Evolutionary conservation across 1,140 invertebrate species (phyloP).

Genomic region (Penaeus japonicus): DNA sequence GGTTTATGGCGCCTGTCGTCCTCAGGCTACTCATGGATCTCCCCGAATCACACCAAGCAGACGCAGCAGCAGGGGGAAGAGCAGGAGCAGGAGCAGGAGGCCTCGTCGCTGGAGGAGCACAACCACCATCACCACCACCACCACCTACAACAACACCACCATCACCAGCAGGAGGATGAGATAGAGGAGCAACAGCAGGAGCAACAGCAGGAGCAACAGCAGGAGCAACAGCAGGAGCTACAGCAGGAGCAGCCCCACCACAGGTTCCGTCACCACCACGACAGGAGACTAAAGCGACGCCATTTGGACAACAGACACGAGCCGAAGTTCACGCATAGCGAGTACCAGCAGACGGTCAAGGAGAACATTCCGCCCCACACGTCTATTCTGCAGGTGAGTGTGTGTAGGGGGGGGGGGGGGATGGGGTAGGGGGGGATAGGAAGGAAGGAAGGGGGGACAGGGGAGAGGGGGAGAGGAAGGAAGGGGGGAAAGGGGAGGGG

Average conservation of each 20-base stretch:
- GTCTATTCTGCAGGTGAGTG: conserved; percentile 15
- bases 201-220: neutral
- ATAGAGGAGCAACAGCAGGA: neutral
- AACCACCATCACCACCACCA: neutral
- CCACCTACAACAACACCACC: no score
- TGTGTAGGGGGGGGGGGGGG: no score
- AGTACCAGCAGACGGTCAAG: neutral
- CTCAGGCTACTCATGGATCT: no score
- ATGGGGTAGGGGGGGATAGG: no score
- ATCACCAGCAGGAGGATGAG: neutral
- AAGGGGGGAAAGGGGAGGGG: neutral
- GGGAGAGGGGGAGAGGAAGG: neutral
- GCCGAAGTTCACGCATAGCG: conserved; percentile 28
- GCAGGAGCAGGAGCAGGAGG: no score
- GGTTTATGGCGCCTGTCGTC: no score
- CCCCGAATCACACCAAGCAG: no score
- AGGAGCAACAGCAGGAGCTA: neutral
- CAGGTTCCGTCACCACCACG: conserved; percentile 16
- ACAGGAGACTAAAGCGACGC: neutral
- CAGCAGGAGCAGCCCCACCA: neutral
- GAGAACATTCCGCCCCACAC: neutral
- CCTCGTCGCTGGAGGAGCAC: no score
- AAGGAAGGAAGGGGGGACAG: neutral
- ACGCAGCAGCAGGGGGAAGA: no score
- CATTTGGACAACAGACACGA: conserved; percentile 1